A percentile compares a stretch with the other conserved stretches of the same genome.
Evolutionary conservation across 2,113 vertebrate genomes (phyloP).

Genomic region (Tauraco erythrolophus): DNA sequence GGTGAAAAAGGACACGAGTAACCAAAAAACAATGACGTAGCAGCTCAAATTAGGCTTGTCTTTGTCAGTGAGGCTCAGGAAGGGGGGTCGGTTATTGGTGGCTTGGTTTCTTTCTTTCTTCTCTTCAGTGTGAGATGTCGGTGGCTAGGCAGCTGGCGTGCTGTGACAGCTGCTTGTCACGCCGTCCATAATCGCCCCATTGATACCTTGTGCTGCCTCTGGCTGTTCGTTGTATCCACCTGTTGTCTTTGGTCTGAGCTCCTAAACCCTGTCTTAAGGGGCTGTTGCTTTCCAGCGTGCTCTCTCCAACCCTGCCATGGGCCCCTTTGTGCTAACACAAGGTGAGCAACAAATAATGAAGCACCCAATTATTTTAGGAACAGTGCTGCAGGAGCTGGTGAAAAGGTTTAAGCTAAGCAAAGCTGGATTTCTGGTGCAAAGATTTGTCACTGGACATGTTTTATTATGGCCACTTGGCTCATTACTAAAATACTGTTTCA

Average conservation of each 20-base stretch:
- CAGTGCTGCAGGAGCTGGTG: neutral
- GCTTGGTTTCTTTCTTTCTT: neutral
- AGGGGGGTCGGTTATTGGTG: neutral
- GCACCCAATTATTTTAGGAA: neutral
- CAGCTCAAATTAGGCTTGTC: neutral
- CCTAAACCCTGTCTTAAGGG: neutral
- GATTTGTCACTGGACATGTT: neutral
- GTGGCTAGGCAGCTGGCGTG: slow-evolving; percentile 9
- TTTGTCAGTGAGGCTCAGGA: neutral
- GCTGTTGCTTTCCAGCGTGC: neutral
- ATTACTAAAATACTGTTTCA: neutral
- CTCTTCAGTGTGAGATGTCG: neutral
- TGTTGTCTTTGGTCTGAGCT: slow-evolving; percentile 40
- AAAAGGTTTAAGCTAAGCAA: neutral
- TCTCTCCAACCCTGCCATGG: fast-evolving
- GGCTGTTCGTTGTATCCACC: slow-evolving; percentile 29
- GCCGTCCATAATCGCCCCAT: neutral
- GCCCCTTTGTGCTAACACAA: neutral
- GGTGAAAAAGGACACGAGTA: neutral
- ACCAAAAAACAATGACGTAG: neutral
- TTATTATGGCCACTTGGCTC: neutral
- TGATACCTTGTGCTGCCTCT: slow-evolving; percentile 46
- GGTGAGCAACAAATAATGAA: neutral
- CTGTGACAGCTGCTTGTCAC: slow-evolving; percentile 17
- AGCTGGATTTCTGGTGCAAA: neutral